Conservation (phyloP, 2,113 vertebrate genomes). For the Crotalus horridus region DNA sequence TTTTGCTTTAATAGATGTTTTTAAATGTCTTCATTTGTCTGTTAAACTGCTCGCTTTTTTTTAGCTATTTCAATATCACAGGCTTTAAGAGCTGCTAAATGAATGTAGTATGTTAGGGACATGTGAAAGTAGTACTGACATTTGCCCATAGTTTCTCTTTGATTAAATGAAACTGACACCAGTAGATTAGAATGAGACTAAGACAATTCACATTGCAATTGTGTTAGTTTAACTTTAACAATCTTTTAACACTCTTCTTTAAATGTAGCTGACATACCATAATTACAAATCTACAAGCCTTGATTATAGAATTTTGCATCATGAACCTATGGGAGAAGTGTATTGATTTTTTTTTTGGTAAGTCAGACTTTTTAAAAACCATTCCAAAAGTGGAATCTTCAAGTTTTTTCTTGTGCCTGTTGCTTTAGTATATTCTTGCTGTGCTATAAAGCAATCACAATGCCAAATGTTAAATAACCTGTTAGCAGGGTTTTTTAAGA, state of each 20-base stretch:
- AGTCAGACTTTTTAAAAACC: slow-evolving; percentile 60
- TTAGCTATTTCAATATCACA: slow-evolving; percentile 61
- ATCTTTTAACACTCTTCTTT: slow-evolving; percentile 88
- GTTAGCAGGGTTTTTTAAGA: not conserved
- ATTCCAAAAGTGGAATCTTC: slow-evolving; percentile 62
- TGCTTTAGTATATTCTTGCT: slow-evolving; percentile 17
- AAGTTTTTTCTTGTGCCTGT: slow-evolving; percentile 52
- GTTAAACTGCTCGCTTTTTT: slow-evolving; percentile 38
- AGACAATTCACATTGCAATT: slow-evolving; percentile 96
- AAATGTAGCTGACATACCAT: slow-evolving; percentile 89
- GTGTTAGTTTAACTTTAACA: slow-evolving; percentile 90
- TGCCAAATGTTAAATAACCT: not conserved
- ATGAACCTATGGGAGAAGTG: slow-evolving; percentile 75
- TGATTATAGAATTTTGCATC: slow-evolving; percentile 85
- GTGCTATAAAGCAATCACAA: not conserved
- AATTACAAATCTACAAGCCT: slow-evolving; percentile 85
- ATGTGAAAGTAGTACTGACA: slow-evolving; percentile 80
- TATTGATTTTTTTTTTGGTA: slow-evolving; percentile 71
- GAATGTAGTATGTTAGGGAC: slow-evolving; percentile 74
- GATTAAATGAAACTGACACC: slow-evolving; percentile 93
- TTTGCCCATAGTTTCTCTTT: slow-evolving; percentile 76
- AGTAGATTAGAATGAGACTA: slow-evolving; percentile 94
- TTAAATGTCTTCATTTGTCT: not conserved
- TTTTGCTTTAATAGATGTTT: slow-evolving; percentile 35
- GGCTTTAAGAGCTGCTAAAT: slow-evolving; percentile 66